phyloP scores from a whole-genome alignment of 2,113 vertebrate genomes.

The Empidonax alnorum region DNA sequence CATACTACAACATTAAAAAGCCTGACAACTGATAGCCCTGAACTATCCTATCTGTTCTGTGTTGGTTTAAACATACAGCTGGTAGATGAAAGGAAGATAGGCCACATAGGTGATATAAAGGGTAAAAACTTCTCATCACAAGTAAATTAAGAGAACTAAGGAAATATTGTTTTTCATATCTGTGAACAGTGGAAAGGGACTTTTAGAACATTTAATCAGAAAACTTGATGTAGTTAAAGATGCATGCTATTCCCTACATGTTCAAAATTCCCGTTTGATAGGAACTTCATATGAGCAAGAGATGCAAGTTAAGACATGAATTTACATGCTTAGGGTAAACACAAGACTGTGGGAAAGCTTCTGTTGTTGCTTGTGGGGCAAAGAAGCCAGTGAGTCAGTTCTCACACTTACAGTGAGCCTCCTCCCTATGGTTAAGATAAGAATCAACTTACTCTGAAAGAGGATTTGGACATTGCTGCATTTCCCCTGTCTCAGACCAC shows the following conservation, averaged over 20 bases:
- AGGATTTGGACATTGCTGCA: not conserved
- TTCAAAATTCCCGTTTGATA: not conserved
- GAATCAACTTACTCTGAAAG: not conserved
- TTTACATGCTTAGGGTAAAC: not conserved
- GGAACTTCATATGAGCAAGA: not conserved
- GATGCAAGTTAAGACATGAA: not conserved
- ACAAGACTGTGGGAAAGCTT: not conserved
- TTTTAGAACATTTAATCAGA: not conserved
- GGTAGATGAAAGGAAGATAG: not conserved
- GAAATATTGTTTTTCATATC: not conserved
- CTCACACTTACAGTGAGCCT: not conserved
- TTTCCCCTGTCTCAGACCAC: not conserved
- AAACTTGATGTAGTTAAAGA: not conserved
- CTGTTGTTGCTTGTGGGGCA: not conserved
- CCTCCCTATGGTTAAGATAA: rapidly evolving
- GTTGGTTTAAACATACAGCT: not conserved
- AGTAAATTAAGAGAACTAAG: not conserved
- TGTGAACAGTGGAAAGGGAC: not conserved
- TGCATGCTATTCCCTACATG: not conserved
- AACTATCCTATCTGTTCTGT: not conserved
- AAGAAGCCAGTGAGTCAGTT: not conserved
- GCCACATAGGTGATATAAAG: rapidly evolving
- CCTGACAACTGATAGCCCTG: not conserved
- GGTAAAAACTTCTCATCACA: not conserved
- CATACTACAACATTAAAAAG: not conserved